Conservation (phyloP, 2,888 invertebrate genomes). For the Horisme vitalbata region DNA sequence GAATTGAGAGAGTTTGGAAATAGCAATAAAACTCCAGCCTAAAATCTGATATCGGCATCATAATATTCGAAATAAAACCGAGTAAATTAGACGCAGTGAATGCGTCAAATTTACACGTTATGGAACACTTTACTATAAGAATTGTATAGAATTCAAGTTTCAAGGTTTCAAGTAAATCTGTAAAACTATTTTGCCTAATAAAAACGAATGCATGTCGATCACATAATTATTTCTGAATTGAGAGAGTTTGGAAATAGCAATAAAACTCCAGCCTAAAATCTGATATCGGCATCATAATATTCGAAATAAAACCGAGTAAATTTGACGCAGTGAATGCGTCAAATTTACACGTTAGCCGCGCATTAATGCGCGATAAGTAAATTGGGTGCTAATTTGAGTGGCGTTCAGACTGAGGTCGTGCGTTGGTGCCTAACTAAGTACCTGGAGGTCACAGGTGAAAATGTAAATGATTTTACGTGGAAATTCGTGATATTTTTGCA, state of each 20-base stretch:
- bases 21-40: not conserved
- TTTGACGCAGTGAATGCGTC: slow-evolving; percentile 33
- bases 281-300: slow-evolving; percentile 5
- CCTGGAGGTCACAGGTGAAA: not conserved
- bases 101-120: slow-evolving; percentile 46
- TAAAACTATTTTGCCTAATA: too few species aligned
- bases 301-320: slow-evolving; percentile 13
- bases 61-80: slow-evolving; percentile 6
- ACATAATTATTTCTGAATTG: too few species aligned
- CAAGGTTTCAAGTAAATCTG: too few species aligned
- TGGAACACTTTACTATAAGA: too few species aligned
- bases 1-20: too few species aligned
- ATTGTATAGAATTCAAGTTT: too few species aligned
- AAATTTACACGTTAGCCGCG: slow-evolving; percentile 48
- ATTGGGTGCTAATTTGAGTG: slow-evolving; percentile 60
- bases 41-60: slow-evolving; percentile 2
- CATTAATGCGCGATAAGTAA: slow-evolving; percentile 53
- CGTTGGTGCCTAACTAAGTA: not conserved
- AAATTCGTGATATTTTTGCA: not conserved
- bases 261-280: not conserved
- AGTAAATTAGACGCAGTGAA: slow-evolving; percentile 35
- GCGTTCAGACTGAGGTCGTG: slow-evolving; percentile 33
- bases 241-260: too few species aligned
- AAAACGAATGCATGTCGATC: too few species aligned
- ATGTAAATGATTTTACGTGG: not conserved